These are phyloP conservation scores for Drosophila infuscata DNA, from an alignment of 2,888 invertebrate species.

Conservation along the genomic window DNA sequence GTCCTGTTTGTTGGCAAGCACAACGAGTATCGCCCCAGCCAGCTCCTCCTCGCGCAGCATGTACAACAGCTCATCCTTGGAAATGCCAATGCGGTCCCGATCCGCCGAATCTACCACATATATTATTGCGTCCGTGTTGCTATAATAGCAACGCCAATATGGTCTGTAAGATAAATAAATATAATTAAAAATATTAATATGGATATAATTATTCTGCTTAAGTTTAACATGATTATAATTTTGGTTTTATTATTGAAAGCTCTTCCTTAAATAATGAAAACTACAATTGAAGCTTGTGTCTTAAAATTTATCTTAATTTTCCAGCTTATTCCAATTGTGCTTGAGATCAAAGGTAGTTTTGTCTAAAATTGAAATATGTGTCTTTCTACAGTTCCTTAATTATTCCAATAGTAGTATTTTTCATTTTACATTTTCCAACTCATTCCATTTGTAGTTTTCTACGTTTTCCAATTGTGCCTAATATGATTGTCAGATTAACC, in stretches of 20 bases:
- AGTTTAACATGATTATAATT: not conserved
- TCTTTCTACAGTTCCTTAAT: no score
- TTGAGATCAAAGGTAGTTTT: no score
- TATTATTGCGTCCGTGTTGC: constrained; percentile 99
- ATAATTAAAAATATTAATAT: not conserved
- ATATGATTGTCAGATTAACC: not conserved
- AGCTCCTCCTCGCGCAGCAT: constrained; percentile 99
- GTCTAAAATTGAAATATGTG: no score
- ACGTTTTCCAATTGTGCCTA: not conserved
- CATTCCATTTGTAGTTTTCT: not conserved
- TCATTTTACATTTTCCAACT: no score
- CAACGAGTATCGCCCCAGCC: constrained; percentile 97
- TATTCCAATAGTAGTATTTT: no score
- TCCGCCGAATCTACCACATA: constrained; percentile 99
- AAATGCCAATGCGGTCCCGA: constrained; percentile 99
- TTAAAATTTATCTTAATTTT: no score
- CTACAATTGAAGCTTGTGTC: not conserved
- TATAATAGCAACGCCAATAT: constrained; percentile 99
- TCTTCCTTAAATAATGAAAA: not conserved
- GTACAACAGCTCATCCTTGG: constrained; percentile 98
- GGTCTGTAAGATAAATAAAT: constrained; percentile 88
- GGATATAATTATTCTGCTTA: not conserved
- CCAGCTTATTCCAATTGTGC: not conserved
- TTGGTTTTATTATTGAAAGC: not conserved
- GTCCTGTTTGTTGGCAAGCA: constrained; percentile 99